Conservation (phyloP, 2,888 invertebrate species). For the Aethes cnicana region DNA sequence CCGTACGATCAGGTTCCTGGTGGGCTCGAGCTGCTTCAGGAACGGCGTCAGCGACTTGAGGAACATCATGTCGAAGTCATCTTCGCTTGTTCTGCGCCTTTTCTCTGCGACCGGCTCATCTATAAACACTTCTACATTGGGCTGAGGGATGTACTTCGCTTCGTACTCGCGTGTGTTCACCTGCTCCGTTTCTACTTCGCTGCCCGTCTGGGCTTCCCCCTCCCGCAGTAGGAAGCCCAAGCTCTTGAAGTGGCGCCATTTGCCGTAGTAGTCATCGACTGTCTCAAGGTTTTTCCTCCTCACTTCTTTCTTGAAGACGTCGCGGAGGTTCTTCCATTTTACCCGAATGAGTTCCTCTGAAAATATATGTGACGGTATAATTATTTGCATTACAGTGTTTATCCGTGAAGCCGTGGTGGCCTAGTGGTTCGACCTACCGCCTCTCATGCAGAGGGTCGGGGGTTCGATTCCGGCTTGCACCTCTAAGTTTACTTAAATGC, state of each 20-base stretch:
- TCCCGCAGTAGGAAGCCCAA: conserved; percentile 9
- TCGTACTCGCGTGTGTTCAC: conserved; percentile 18
- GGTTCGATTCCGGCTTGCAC: too few species aligned
- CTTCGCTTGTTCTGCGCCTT: conserved; percentile 28
- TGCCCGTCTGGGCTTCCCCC: conserved; percentile 1
- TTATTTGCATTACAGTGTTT: too few species aligned
- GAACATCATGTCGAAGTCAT: conserved; percentile 57
- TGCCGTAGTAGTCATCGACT: conserved; percentile 43
- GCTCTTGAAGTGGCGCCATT: conserved; percentile 50
- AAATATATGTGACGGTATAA: conserved; percentile 28
- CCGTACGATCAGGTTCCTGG: conserved; percentile 54
- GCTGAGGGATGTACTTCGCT: conserved; percentile 14
- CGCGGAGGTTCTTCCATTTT: conserved; percentile 61
- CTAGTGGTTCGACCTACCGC: too few species aligned
- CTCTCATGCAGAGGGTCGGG: too few species aligned
- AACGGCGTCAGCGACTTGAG: conserved; percentile 57
- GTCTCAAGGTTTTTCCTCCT: conserved; percentile 36
- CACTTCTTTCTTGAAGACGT: conserved; percentile 48
- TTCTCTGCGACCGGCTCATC: conserved; percentile 41
- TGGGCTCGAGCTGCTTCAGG: conserved; percentile 50
- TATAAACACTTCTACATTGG: conserved; percentile 15
- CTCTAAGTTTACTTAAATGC: too few species aligned
- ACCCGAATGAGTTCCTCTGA: conserved; percentile 46
- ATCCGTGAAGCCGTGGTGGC: too few species aligned
- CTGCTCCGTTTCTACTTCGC: conserved; percentile 7